phyloP scores from a whole-genome alignment of 23 tunicate species.

The Styela plicata region DNA sequence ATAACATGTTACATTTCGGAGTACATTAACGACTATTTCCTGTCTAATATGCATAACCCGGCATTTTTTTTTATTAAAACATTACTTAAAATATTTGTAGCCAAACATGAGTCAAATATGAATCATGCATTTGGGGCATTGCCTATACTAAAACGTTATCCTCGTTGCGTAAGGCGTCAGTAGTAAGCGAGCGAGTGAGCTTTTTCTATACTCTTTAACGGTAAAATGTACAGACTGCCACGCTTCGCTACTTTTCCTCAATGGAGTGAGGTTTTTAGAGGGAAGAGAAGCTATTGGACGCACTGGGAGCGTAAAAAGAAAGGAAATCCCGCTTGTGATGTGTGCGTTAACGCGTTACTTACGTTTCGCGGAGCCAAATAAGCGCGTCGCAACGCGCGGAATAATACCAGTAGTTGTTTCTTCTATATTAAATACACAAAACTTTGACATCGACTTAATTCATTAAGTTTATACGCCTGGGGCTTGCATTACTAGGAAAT shows the following conservation, averaged over 20 bases:
- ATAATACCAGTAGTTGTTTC: neutral
- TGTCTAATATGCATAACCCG: too few species aligned
- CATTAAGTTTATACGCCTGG: neutral
- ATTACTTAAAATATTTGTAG: too few species aligned
- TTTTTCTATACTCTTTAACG: too few species aligned
- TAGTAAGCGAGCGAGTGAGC: too few species aligned
- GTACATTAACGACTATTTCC: too few species aligned
- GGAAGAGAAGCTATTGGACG: neutral
- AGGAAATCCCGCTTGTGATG: neutral
- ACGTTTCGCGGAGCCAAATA: neutral
- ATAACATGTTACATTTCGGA: too few species aligned
- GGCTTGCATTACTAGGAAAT: neutral
- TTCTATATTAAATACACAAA: neutral
- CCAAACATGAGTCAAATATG: too few species aligned
- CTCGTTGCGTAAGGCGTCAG: too few species aligned
- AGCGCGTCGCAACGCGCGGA: neutral
- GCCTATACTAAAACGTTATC: too few species aligned
- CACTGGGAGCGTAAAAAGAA: neutral
- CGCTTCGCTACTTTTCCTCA: neutral
- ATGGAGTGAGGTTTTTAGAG: neutral
- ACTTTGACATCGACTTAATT: neutral
- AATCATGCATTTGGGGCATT: too few species aligned
- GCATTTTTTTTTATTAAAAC: too few species aligned
- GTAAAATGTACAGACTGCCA: too few species aligned
- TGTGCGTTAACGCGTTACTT: neutral